These are phyloP conservation scores for Drosophila albomicans DNA, from an alignment of 1,140 invertebrate genomes.

Conservation along the genomic window DNA sequence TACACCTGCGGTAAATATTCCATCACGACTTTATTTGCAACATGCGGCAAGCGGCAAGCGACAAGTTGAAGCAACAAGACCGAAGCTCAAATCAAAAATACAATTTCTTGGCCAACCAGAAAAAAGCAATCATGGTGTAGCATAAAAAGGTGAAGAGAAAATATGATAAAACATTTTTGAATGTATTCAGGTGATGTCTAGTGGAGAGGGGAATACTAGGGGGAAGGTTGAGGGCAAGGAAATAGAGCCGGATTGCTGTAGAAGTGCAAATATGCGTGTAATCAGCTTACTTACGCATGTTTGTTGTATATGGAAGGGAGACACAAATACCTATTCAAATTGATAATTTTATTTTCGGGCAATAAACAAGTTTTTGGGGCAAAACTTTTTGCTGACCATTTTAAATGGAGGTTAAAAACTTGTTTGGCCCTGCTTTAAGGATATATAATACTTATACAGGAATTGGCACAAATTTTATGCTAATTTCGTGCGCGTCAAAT, in stretches of 20 bases:
- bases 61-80: slow-evolving; percentile 2
- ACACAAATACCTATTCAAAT: slow-evolving; percentile 28
- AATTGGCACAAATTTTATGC: slow-evolving; percentile 33
- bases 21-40: slow-evolving; percentile 56
- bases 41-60: slow-evolving; percentile 24
- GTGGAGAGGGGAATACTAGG: too few species aligned
- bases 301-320: slow-evolving; percentile 55
- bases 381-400: slow-evolving; percentile 23
- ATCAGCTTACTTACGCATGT: slow-evolving; percentile 82
- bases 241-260: slow-evolving; percentile 54
- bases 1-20: slow-evolving; percentile 76
- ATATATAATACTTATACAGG: not conserved
- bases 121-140: slow-evolving; percentile 72
- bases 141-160: slow-evolving; percentile 48
- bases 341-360: slow-evolving; percentile 42
- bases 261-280: slow-evolving; percentile 80
- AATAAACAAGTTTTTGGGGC: slow-evolving; percentile 37
- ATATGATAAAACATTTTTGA: slow-evolving; percentile 71
- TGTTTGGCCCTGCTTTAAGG: slow-evolving; percentile 19
- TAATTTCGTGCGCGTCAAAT: slow-evolving; percentile 42
- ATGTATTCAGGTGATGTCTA: slow-evolving; percentile 52
- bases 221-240: slow-evolving; percentile 8
- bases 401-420: slow-evolving; percentile 18
- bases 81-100: slow-evolving; percentile 62
- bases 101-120: slow-evolving; percentile 48